Conservation (phyloP, 2,888 invertebrate genomes). For the Cataglyphis rosenhaueri region DNA sequence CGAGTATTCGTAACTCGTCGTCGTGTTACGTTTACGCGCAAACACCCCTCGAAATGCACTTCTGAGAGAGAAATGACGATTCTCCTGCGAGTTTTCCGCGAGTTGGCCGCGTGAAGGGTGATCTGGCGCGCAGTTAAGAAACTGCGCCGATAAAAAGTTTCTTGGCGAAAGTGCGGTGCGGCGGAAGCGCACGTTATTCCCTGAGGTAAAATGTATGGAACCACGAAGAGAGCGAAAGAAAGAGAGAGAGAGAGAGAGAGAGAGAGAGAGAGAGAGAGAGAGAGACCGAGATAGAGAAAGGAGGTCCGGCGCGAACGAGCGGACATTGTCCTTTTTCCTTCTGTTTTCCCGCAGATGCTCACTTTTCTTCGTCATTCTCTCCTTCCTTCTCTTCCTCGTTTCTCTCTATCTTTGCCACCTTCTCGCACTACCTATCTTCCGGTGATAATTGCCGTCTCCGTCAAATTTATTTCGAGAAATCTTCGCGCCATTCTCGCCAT, state of each 20-base stretch:
- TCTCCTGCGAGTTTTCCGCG: slow-evolving; percentile 37
- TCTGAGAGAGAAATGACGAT: slow-evolving; percentile 47
- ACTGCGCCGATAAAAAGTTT: slow-evolving; percentile 62
- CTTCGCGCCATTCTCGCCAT: slow-evolving; percentile 1
- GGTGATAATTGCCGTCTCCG: slow-evolving; percentile 19
- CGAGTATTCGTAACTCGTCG: slow-evolving; percentile 18
- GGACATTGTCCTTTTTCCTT: slow-evolving; percentile 42
- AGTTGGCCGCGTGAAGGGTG: slow-evolving; percentile 45
- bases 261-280: neutral
- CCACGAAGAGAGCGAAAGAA: neutral
- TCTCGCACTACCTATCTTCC: slow-evolving; percentile 2
- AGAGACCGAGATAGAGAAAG: neutral
- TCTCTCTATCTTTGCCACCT: neutral
- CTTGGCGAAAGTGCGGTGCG: slow-evolving; percentile 53
- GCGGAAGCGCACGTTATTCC: slow-evolving; percentile 53
- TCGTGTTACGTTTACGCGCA: slow-evolving; percentile 9
- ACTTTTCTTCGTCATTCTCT: slow-evolving; percentile 39
- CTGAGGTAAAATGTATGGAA: slow-evolving; percentile 53
- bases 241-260: neutral
- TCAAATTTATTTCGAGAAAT: slow-evolving; percentile 42
- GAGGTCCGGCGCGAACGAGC: neutral
- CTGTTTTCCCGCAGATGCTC: slow-evolving; percentile 45
- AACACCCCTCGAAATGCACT: neutral
- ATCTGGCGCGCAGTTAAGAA: slow-evolving; percentile 50
- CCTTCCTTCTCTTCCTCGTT: slow-evolving; percentile 1